Evolutionary conservation across 2,797 vertebrate species (phyloP).

Genomic region (Megaceryle alcyon): DNA sequence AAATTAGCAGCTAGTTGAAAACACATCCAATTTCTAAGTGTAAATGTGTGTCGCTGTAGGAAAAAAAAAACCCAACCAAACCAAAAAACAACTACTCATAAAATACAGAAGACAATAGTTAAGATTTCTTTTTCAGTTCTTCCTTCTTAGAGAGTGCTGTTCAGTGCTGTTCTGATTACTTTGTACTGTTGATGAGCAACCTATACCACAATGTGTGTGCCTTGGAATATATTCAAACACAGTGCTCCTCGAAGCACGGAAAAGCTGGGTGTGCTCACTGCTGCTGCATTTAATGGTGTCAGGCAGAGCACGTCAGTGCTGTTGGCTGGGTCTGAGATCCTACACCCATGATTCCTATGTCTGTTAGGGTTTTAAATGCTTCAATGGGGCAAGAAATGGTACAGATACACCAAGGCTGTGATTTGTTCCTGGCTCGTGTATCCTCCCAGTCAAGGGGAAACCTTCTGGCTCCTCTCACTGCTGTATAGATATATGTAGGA

Average conservation of each 20-base stretch:
- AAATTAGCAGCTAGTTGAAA: neutral
- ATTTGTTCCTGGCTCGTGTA: neutral
- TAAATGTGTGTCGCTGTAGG: neutral
- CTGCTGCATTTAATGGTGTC: neutral
- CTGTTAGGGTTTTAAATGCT: neutral
- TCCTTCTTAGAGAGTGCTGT: neutral
- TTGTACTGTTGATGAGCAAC: neutral
- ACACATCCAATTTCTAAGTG: neutral
- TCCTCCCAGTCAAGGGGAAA: neutral
- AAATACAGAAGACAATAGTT: neutral
- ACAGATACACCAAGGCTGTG: neutral
- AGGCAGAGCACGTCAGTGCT: neutral
- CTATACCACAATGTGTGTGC: accelerated
- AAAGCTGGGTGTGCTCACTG: neutral
- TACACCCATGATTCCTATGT: neutral
- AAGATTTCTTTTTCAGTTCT: neutral
- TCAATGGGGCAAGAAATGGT: neutral
- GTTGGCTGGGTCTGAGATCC: neutral
- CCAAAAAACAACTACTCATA: too few relatives aligned
- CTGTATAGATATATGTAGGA: neutral
- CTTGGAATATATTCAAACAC: neutral
- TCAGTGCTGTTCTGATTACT: neutral
- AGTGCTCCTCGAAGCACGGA: neutral
- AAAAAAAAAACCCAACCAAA: neutral
- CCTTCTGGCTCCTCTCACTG: neutral